A percentile compares a stretch with the other conserved stretches of the same genome.
Evolutionary conservation across 2,888 invertebrate genomes (phyloP).

Genomic region (Sepioteuthis lessoniana): DNA sequence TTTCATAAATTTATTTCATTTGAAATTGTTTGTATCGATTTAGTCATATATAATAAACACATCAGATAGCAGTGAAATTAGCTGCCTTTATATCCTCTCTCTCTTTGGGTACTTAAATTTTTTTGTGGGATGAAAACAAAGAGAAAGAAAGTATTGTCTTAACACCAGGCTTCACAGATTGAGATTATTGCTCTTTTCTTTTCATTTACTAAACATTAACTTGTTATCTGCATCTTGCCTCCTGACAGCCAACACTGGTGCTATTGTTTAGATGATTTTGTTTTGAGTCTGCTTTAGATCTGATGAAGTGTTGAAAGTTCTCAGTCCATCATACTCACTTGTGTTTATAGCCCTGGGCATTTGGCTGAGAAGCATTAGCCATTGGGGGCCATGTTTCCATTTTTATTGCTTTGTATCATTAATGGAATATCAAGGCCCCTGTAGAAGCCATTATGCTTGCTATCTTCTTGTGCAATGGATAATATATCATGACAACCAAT

Average conservation of each 20-base stretch:
- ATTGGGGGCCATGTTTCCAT: slow-evolving; percentile 6
- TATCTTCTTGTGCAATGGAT: not conserved
- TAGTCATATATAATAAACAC: not conserved
- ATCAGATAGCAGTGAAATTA: not conserved
- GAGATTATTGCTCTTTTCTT: slow-evolving; percentile 37
- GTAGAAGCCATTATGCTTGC: not conserved
- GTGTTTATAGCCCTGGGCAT: slow-evolving; percentile 1
- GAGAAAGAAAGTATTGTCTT: not conserved
- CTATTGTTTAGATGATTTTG: not conserved
- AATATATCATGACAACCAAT: slow-evolving; percentile 39
- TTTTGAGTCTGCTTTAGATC: not conserved
- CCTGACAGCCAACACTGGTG: not conserved
- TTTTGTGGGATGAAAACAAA: not conserved
- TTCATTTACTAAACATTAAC: slow-evolving; percentile 40
- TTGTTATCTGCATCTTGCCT: slow-evolving; percentile 36
- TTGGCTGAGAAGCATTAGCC: not conserved
- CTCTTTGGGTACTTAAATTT: too few relatives aligned
- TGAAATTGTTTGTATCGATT: not conserved
- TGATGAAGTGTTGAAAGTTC: not conserved
- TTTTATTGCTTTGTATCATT: slow-evolving; percentile 36
- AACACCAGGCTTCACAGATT: not conserved
- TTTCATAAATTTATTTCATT: not conserved
- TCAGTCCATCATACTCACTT: not conserved
- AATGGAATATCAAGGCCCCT: slow-evolving; percentile 37
- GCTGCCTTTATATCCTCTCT: not conserved